A percentile compares a stretch with the other conserved stretches of the same genome.
Evolutionary conservation across 2,113 vertebrate genomes (phyloP).

Genomic region (Scophthalmus maximus): DNA sequence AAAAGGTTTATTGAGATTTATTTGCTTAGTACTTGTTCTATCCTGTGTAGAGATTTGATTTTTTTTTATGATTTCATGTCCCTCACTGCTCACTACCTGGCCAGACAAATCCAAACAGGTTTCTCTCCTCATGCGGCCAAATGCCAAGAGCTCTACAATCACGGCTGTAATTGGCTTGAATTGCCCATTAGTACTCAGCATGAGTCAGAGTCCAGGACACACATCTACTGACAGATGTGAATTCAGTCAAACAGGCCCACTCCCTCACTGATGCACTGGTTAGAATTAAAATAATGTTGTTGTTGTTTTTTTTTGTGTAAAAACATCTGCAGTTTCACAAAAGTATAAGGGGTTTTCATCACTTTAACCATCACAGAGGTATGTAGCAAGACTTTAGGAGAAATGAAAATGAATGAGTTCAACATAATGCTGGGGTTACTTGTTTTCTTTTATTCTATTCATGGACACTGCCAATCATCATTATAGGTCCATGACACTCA

Average conservation of each 20-base stretch:
- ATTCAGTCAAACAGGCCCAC: slow-evolving; percentile 30
- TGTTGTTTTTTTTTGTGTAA: neutral
- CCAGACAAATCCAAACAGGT: slow-evolving; percentile 38
- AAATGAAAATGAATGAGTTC: neutral
- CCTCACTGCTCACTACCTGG: slow-evolving; percentile 32
- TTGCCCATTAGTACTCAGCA: slow-evolving; percentile 55
- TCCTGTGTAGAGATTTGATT: neutral
- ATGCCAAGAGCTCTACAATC: slow-evolving; percentile 55
- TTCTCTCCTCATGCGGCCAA: slow-evolving; percentile 44
- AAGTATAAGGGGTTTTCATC: neutral
- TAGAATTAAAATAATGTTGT: neutral
- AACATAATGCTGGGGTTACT: neutral
- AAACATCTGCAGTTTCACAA: neutral
- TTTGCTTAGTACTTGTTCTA: neutral
- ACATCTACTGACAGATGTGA: slow-evolving; percentile 42
- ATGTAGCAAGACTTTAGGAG: neutral
- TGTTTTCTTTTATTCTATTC: slow-evolving; percentile 21
- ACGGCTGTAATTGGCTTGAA: slow-evolving; percentile 53
- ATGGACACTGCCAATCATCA: slow-evolving; percentile 10
- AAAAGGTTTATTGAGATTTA: neutral
- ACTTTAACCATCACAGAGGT: neutral
- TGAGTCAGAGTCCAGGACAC: slow-evolving; percentile 43
- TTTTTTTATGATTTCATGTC: neutral
- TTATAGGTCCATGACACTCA: slow-evolving; percentile 32
- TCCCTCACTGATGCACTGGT: slow-evolving; percentile 12